Evolutionary conservation across 2,113 vertebrate genomes (phyloP), one percentile per base, ranked within the genome.

Genomic region (Meriones unguiculatus): DNA sequence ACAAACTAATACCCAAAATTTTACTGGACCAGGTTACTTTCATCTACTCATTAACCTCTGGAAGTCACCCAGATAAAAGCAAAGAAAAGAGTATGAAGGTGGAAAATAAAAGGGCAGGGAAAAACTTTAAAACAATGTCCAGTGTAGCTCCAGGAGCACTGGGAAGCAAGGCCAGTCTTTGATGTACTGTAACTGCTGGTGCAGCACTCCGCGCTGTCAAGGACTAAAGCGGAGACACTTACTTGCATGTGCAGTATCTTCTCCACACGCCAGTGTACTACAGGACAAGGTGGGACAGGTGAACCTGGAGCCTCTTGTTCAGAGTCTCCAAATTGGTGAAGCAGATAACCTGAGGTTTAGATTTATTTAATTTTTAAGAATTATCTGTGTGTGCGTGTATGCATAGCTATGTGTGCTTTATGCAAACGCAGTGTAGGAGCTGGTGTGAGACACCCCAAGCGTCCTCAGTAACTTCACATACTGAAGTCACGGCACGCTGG

Each of bases 61-160:
- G n/a, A 80, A n/a, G 54, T 57, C 52, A 73, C 41, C 50, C 70
- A 69, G 73, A 62, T 24, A 22, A 1, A 85, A 94, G 59, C 87
- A 70, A 86, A 78, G 50, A 85, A 76, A 22, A 30, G 78, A 69
- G 15, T 14, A 11, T 69, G 52, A 91, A 80, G 82, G 57, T 38
- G 13, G 81, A 54, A 88, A 94, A 94, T 59, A 70, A 93, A 46
- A 94, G 22, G 57, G 6, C 57, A 82, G 80, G 80, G 41, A 57
- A 12, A 32, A 80, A 18, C 12, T 75, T 75, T 70, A 54, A 91
- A 95, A 52, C 20, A 94, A 54, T 57, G 69, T 24, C n/a, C 91
- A 2, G 82, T 82, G 59, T 38, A 73, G 69, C 28, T 54, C 82
- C n/a, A 13, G 10, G 14, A 25, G 38, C 28, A 20, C 0, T 84